Base-by-base conservation (phyloP, 2,888 invertebrate species). In the Conomelus anceps region DNA sequence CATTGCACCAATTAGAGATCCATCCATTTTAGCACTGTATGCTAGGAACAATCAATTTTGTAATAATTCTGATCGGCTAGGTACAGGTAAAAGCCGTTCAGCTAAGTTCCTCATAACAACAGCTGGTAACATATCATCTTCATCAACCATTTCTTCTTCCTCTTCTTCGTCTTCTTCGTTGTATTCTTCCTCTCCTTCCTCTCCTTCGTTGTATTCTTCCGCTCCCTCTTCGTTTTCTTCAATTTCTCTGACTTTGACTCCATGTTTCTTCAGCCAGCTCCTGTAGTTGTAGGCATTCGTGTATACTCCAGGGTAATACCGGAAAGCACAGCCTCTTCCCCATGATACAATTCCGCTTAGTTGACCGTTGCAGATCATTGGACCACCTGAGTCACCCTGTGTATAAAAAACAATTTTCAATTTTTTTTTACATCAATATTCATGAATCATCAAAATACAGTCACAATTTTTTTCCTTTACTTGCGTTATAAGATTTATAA, bases 351-450 rank as follows among this genome's bases (percentile, higher is more conserved):
- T 24, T 4, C 86, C 86, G 22, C 26, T 29, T 0, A 86, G 86
- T 23, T 86, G 11, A 13, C 29, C 29, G 29, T 86, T 86, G 29
- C 86, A 86, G 13, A 24, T 23, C 24, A 86, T 23, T 20, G 86
- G 86, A n/a, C 86, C 86, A 86, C 86, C 86, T 17, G 86, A 86
- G 24, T 86, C 86, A 26, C 86, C 86, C 86, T 86, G 85, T 23
- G 7, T 1, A 85, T 85, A 1, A 11, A 22, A 84, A 22, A 84
- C 6, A 9, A 4, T 7, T 22, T 4, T 22, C 84, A 84, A 84
- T 9, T 26, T 26, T 7, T 4, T 4, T 4, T n/a, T n/a, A n/a
- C n/a, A n/a, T n/a, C n/a, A n/a, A n/a, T n/a, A n/a, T n/a, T n/a
- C n/a, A n/a, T n/a, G n/a, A n/a, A n/a, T n/a, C n/a, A n/a, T n/a